Evolutionary conservation across 1,140 invertebrate genomes (phyloP), one percentile per base, ranked within the genome.

Genomic region (Archegozetes longisetosus): DNA sequence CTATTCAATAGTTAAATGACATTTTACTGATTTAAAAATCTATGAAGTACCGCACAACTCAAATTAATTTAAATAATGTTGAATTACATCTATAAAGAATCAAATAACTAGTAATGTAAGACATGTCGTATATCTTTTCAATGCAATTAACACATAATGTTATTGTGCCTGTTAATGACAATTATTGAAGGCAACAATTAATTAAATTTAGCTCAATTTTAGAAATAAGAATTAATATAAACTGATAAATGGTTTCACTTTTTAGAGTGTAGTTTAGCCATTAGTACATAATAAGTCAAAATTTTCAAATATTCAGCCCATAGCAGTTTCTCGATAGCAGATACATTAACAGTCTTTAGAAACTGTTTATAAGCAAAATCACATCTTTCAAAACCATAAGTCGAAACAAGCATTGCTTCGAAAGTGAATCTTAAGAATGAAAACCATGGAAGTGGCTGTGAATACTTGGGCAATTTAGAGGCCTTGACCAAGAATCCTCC

Each of bases 401-500:
- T 85, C 9, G 86, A 82, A 29, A 92, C 80, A 77, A 94, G 83
- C 9, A 85, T 82, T 2, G 88, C 86, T 75, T 94, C 89, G 73
- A 93, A 94, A 14, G 87, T 84, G 70, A 92, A 94, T 61, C 88
- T 79, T 12, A 91, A 81, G 71, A 93, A 94, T 47, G 86, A 90
- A 9, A 87, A 74, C 74, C 92, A 94, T 2, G 89, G 84, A 14
- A 94, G 74, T 83, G 89, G 92, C 63, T 82, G 81, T 17, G 94
- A 73, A 68, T 93, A 94, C 23, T 77, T 74, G 12, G 90, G 90
- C 67, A 95, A 88, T 17, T 87, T 86, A 64, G 88, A 82, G 70
- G 93, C 84, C 68, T 87, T 90, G 22, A 93, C 86, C 74, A 96
- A 93, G 76, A 94, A 95, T 9, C 90, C 91, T 63, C 72, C 73